These are phyloP conservation scores for Megaustenia siamemsis DNA, from an alignment of 2,888 invertebrate genomes.

Conservation along the genomic window DNA sequence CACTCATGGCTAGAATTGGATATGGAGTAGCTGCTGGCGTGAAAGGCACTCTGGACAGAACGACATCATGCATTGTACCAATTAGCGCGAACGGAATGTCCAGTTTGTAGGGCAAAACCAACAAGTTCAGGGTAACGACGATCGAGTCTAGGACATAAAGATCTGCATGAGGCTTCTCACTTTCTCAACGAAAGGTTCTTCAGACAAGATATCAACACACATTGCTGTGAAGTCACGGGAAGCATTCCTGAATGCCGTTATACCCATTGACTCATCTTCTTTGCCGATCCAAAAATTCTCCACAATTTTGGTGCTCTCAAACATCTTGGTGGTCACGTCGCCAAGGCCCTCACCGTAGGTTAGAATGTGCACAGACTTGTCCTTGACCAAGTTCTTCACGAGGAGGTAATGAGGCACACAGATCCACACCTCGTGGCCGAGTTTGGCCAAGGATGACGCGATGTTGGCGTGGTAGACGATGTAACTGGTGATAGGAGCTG, in stretches of 20 bases:
- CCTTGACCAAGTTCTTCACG: background rate
- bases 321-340: background rate
- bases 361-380: background rate
- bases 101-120: conserved; percentile 51
- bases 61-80: conserved; percentile 45
- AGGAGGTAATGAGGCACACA: conserved; percentile 21
- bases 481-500: conserved; percentile 35
- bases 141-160: conserved; percentile 53
- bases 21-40: conserved; percentile 47
- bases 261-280: no score
- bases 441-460: no score
- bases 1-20: conserved; percentile 24
- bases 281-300: conserved; percentile 6
- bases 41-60: conserved; percentile 49
- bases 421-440: conserved; percentile 41
- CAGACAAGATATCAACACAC: background rate
- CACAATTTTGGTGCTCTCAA: background rate
- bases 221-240: background rate
- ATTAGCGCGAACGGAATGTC: conserved; percentile 51
- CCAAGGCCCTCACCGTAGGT: background rate
- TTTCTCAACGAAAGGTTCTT: conserved; percentile 38
- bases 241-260: background rate
- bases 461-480: conserved; percentile 48
- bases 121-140: conserved; percentile 46
- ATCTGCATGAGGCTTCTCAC: conserved; percentile 45